Conservation (phyloP, 2,113 vertebrate genomes). For the Baryphthengus martii region DNA sequence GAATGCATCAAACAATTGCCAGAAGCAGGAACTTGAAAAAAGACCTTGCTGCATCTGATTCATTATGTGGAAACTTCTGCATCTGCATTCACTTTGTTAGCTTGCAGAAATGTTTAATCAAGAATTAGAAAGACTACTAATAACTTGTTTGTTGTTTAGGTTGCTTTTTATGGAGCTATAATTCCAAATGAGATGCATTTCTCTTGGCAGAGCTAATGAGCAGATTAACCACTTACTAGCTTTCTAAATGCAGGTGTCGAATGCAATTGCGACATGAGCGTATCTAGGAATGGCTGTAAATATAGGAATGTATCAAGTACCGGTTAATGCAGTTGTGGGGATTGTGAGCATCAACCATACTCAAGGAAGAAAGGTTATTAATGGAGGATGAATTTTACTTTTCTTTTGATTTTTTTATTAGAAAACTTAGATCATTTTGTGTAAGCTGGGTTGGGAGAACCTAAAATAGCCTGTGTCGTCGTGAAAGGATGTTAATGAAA, state of each 20-base stretch:
- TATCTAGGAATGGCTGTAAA: not conserved
- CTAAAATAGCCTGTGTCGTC: not conserved
- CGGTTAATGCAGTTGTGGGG: not conserved
- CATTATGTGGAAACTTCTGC: not conserved
- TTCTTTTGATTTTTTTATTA: not conserved
- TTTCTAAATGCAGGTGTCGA: not conserved
- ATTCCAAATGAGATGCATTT: slow-evolving; percentile 7
- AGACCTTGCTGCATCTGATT: not conserved
- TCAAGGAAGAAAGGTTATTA: not conserved
- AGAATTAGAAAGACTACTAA: slow-evolving; percentile 18
- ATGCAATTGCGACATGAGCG: not conserved
- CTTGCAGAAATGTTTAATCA: slow-evolving; percentile 27
- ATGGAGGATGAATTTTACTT: not conserved
- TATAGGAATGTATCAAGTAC: not conserved
- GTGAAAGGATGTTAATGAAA: not conserved
- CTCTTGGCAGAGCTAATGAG: not conserved
- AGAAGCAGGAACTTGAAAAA: slow-evolving; percentile 2
- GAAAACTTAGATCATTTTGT: not conserved
- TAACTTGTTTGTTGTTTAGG: not conserved
- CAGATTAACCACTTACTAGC: not conserved
- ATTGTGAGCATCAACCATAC: accelerated
- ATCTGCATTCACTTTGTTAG: slow-evolving; percentile 19
- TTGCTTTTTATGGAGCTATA: slow-evolving; percentile 15
- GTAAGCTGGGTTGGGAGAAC: not conserved
- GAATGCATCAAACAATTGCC: not conserved